phyloP scores from a whole-genome alignment of 2,797 vertebrate species.

The Fundulus diaphanus region DNA sequence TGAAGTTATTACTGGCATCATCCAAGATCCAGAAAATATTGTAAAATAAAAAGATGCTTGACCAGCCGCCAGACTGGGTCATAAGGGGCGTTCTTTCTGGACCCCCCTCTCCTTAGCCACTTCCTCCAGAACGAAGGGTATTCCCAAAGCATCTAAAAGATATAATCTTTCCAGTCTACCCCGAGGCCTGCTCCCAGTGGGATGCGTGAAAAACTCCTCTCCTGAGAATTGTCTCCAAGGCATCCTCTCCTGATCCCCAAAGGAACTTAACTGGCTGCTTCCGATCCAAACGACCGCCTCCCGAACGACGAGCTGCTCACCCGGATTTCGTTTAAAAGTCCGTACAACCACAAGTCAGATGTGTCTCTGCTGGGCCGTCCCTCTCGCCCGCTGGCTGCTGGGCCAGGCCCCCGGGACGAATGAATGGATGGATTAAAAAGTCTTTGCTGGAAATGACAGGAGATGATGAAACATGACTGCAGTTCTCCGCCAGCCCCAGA shows the following conservation, averaged over 20 bases:
- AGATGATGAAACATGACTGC: neutral
- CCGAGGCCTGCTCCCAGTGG: neutral
- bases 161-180: conserved; percentile 2
- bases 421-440: conserved; percentile 6
- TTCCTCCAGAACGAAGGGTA: neutral
- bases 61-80: neutral
- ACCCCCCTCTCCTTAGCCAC: neutral
- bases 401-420: neutral
- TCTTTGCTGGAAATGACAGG: neutral
- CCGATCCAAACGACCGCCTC: neutral
- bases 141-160: neutral
- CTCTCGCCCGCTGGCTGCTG: conserved; percentile 4
- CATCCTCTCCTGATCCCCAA: neutral
- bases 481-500: neutral
- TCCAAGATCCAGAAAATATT: neutral
- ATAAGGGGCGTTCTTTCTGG: neutral
- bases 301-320: too few relatives aligned
- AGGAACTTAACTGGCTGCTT: neutral
- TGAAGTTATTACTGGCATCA: neutral
- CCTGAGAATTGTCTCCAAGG: neutral
- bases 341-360: neutral
- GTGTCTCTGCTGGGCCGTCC: neutral
- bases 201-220: neutral
- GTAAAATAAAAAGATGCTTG: neutral
- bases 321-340: neutral